Evolutionary conservation across 2,797 vertebrate genomes (phyloP).

Genomic region (Ptychadena robeensis): DNA sequence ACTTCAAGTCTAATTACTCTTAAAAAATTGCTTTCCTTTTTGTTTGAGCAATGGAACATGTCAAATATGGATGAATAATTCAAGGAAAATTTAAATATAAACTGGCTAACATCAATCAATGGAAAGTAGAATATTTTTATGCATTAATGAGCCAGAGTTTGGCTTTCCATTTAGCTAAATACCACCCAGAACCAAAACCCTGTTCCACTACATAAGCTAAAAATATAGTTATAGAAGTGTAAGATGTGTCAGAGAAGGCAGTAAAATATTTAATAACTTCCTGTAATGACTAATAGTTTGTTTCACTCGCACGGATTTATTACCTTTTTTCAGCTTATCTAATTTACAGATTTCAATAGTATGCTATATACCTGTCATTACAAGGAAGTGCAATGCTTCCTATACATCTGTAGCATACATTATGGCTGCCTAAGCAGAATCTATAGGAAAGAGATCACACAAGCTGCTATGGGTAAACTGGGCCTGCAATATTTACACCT

Average conservation of each 20-base stretch:
- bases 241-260: background rate
- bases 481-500: too few species aligned
- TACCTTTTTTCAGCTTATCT: background rate
- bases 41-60: constrained; percentile 44
- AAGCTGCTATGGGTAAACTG: too few species aligned
- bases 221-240: constrained; percentile 16
- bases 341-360: too few species aligned
- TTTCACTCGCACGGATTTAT: background rate
- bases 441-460: too few species aligned
- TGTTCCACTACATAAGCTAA: constrained; percentile 17
- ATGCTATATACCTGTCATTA: background rate
- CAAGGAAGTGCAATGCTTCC: background rate
- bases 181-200: background rate
- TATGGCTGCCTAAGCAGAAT: too few species aligned
- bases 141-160: constrained; percentile 32
- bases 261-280: background rate
- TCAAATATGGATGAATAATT: constrained; percentile 46
- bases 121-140: constrained; percentile 24
- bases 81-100: constrained; percentile 44
- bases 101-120: constrained; percentile 50
- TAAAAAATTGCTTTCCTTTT: constrained; percentile 40
- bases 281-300: too few species aligned
- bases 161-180: background rate
- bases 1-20: constrained; percentile 44
- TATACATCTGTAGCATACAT: background rate